Base-by-base conservation (phyloP, 2,113 vertebrate species). In the Bubo blakistoni region DNA sequence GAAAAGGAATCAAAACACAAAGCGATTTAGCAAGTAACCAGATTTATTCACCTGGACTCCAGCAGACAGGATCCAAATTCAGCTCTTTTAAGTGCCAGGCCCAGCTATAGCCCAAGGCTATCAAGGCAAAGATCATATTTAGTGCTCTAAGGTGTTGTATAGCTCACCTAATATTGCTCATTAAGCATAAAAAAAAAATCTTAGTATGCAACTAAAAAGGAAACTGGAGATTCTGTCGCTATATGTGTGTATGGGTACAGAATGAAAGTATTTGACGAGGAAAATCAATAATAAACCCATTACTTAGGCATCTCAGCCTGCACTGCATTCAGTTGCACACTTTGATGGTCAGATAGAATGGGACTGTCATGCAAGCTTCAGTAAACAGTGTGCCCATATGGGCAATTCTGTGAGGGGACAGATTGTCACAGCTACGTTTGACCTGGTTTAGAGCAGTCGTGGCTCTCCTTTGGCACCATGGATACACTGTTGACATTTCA, bases 361-460 rank as follows among this genome's bases (percentile, higher is more conserved):
- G 71, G 58, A 46, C 22, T 4, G 2, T 79, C 62, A 8, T 15
- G 62, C 85, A 90, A 74, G 81, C 78, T 90, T 77, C 81, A 82
- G 71, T 74, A 62, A 88, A 36, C 77, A 88, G 61, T 14, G 49
- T 95, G 93, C 84, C 52, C 87, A 70, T 91, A 90, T 80, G 81
- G 84, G 67, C 51, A 78, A 36, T 86, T 92, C 67, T 32, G n/a
- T 1, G 24, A 87, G 83, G 87, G 87, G 92, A 63, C 88, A 91
- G 91, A 92, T 95, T 95, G 84, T 91, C 74, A 81, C 57, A 90
- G 81, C 84, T 78, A 69, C 12, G 11, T 96, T 42, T 97, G 94
- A 96, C 92, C 89, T 96, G 88, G 16, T 95, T 95, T 71, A 83
- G 73, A 92, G 91, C 71, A 76, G 4, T 86, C 0, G 0, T 65